phyloP scores from a whole-genome alignment of 2,113 vertebrate genomes.

The Herpailurus yagouaroundi region DNA sequence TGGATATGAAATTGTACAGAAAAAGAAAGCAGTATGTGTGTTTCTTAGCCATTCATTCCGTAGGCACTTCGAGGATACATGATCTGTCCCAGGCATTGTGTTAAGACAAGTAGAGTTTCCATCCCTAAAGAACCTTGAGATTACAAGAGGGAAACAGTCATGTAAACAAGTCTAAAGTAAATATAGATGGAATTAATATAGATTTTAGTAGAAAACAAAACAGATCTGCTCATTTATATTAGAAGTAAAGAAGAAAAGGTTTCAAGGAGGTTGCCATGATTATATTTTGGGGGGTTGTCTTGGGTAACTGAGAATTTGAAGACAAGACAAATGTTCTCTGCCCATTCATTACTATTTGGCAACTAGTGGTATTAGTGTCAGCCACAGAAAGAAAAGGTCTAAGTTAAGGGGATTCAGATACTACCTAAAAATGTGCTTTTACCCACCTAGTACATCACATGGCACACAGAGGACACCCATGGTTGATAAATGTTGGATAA shows the following conservation, averaged over 20 bases:
- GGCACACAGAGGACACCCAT: not conserved
- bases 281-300: not conserved
- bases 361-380: not conserved
- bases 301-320: not conserved
- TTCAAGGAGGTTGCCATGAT: not conserved
- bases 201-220: not conserved
- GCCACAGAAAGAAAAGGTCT: not conserved
- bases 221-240: not conserved
- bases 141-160: not conserved
- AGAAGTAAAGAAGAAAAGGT: not conserved
- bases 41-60: not conserved
- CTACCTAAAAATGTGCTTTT: not conserved
- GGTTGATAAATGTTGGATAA: not conserved
- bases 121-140: not conserved
- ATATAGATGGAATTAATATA: not conserved
- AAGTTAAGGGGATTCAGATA: not conserved
- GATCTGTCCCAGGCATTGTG: not conserved
- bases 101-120: not conserved
- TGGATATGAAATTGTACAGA: not conserved
- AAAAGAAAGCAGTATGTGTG: not conserved
- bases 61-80: accelerated
- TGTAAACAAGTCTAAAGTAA: not conserved
- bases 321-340: not conserved
- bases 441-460: no score
- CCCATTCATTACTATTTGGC: not conserved